Conservation (phyloP, 2,113 vertebrate genomes). For the Rhynchomys soricoides region DNA sequence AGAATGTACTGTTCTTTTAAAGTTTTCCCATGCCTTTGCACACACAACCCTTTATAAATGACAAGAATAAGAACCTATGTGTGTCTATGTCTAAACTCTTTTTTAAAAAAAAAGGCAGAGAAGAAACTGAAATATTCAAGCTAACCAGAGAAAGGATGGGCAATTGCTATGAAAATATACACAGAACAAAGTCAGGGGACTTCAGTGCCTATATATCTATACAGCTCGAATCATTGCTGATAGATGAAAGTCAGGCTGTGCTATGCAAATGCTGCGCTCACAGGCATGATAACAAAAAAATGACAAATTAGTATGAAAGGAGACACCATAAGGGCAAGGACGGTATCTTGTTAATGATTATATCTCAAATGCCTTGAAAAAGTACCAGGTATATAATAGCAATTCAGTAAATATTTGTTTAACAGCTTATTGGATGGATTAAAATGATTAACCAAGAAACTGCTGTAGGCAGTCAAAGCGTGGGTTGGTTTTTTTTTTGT, state of each 20-base stretch:
- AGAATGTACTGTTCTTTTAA: constrained; percentile 58
- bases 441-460: constrained; percentile 41
- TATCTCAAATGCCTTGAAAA: constrained; percentile 46
- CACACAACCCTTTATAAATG: not conserved
- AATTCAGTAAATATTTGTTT: constrained; percentile 52
- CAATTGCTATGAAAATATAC: not conserved
- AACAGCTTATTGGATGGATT: constrained; percentile 58
- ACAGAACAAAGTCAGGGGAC: not conserved
- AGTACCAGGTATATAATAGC: not conserved
- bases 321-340: not conserved
- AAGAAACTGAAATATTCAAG: not conserved
- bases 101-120: not conserved
- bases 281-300: constrained; percentile 3
- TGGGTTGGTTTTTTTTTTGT: not conserved
- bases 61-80: constrained; percentile 45
- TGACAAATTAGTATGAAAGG: constrained; percentile 49
- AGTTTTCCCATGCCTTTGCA: constrained; percentile 23
- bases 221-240: not conserved
- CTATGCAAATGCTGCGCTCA: constrained; percentile 41
- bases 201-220: not conserved
- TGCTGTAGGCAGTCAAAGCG: constrained; percentile 28
- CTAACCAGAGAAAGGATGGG: constrained; percentile 12
- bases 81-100: not conserved
- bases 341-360: constrained; percentile 40
- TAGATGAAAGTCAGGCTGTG: constrained; percentile 34